These are phyloP conservation scores for Rhyacophila evoluta DNA, from an alignment of 2,888 invertebrate species.

Conservation along the genomic window DNA sequence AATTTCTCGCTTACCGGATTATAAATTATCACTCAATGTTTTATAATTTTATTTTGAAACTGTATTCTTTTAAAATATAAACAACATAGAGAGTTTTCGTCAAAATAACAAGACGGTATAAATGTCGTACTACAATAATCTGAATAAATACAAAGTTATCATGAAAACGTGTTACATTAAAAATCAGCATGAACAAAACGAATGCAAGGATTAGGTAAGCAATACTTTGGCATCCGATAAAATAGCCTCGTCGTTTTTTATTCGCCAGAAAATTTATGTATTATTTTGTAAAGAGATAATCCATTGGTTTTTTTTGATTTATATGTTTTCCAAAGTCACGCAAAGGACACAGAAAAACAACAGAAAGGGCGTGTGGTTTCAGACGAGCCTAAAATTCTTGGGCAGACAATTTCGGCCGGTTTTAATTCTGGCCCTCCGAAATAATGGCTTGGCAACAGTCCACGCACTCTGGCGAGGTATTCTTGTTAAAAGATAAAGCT, in stretches of 20 bases:
- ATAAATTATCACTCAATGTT: too few relatives aligned
- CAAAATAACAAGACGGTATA: too few relatives aligned
- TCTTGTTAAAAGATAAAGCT: slow-evolving; percentile 40
- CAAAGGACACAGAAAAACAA: neutral
- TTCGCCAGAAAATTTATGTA: neutral
- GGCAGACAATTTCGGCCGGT: neutral
- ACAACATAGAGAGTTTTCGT: too few relatives aligned
- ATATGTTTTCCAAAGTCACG: neutral
- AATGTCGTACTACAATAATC: too few relatives aligned
- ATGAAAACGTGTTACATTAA: too few relatives aligned
- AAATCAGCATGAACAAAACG: neutral
- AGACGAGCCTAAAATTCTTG: neutral
- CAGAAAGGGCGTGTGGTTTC: neutral
- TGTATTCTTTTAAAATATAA: too few relatives aligned
- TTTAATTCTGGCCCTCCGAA: slow-evolving; percentile 11
- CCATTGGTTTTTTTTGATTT: neutral
- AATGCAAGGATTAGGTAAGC: neutral
- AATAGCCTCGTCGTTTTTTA: neutral
- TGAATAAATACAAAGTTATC: too few relatives aligned
- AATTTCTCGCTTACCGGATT: too few relatives aligned
- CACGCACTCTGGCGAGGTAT: slow-evolving; percentile 32
- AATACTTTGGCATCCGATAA: neutral
- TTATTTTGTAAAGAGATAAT: neutral
- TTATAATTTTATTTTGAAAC: too few relatives aligned
- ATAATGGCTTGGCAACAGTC: slow-evolving; percentile 35